These are phyloP conservation scores for Brachyhypopomus occidentalis DNA, from an alignment of 2,113 vertebrate genomes.

Conservation along the genomic window DNA sequence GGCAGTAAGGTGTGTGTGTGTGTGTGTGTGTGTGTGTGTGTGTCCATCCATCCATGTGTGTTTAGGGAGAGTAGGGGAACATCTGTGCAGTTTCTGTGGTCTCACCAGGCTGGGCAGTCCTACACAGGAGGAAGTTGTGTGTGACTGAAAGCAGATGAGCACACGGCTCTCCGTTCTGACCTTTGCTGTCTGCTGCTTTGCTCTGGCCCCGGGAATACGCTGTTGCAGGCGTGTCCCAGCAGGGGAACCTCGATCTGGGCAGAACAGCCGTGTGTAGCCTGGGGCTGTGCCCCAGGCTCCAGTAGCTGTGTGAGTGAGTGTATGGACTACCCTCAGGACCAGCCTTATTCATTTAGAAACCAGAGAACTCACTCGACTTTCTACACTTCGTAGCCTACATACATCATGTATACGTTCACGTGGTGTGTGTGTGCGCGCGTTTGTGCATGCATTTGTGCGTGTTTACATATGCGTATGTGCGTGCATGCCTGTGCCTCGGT, in stretches of 20 bases:
- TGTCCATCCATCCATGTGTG: not conserved
- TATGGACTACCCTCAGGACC: not conserved
- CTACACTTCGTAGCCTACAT: too few relatives aligned
- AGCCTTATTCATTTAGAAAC: not conserved
- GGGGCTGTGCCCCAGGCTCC: not conserved
- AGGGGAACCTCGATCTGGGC: not conserved
- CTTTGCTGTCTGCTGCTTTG: not conserved
- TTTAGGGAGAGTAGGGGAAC: too few relatives aligned
- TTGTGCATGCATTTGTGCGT: too few relatives aligned
- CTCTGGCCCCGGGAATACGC: not conserved
- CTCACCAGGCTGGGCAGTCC: too few relatives aligned
- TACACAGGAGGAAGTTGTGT: not conserved
- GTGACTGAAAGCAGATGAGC: not conserved
- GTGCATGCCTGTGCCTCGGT: too few relatives aligned
- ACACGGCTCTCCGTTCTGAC: not conserved
- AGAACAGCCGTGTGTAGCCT: not conserved
- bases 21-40: conserved; percentile 13
- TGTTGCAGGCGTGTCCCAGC: too few relatives aligned
- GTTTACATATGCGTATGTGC: too few relatives aligned
- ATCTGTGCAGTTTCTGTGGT: conserved; percentile 19
- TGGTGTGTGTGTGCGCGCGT: too few relatives aligned
- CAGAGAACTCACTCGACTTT: too few relatives aligned
- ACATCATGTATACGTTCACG: too few relatives aligned
- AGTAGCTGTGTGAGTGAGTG: not conserved
- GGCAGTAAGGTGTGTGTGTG: not conserved